Evolutionary conservation across 35 echinoderm and acorn worm species (phyloP), one percentile per base, ranked within the genome.

Genomic region (Eucidaris tribuloides): DNA sequence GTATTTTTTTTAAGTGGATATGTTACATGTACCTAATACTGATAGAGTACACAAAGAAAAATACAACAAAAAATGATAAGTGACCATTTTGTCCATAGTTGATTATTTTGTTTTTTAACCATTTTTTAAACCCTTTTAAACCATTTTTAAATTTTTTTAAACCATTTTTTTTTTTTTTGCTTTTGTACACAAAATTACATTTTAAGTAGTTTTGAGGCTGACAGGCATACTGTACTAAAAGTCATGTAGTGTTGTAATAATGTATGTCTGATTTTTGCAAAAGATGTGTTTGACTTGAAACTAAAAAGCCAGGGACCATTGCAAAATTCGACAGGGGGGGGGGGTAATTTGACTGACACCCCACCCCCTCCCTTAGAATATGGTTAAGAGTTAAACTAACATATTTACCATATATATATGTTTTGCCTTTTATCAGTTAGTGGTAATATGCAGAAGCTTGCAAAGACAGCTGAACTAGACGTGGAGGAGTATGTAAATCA

Each of bases 401-500:
- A 20, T 9, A 9, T 30, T 66, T 20, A 28, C 29, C 25, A 25
- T 4, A 25, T 22, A 61, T 19, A 13, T 63, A 37, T 37, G 9
- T 46, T 84, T 45, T 34, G 17, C 49, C 25, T 58, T 33, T 34
- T 46, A 28, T 50, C 25, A 25, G 57, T 66, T 34, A 30, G 22
- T 62, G 85, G 78, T 55, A 46, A 65, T n/a, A 20, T 68, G 13
- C 19, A 46, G 5, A 11, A 80, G 15, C 55, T 64, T 20, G 77
- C 85, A 27, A 81, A 88, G 61, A 37, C 62, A 45, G 77, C 66
- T 2, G 78, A 62, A 40, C 33, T 88, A 58, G 22, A 50, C 4
- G 42, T 42, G 27, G 35, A 87, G 30, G 85, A 88, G n/a, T 71
- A 55, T 1, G 55, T 80, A 17, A 63, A 88, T 6, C 76, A 45